Base-by-base conservation (phyloP, 2,797 vertebrate genomes). In the Picus viridis region DNA sequence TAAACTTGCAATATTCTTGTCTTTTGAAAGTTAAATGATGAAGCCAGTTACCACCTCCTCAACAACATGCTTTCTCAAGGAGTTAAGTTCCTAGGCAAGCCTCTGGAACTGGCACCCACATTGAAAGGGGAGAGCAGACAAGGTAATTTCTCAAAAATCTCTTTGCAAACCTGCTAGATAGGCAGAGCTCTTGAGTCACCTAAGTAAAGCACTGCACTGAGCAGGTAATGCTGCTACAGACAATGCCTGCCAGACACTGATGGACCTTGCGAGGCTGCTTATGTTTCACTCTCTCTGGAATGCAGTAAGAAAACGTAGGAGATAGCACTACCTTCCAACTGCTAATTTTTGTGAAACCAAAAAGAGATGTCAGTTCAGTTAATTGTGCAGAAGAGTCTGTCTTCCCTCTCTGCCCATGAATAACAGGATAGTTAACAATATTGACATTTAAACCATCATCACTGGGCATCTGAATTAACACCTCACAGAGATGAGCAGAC, bases 381-480 rank as follows among this genome's bases (percentile, higher is more conserved):
- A 95, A 96, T 91, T 89, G 92, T 64, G 80, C 87, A 88, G 73
- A 79, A 76, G 23, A 87, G 12, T 32, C 76, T 83, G 72, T 87
- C 85, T 89, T 83, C 73, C 64, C 49, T 88, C 73, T 94, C 77
- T 91, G 49, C 34, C 71, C 39, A 76, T 54, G 83, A 95, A 82
- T 75, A 95, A 93, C 76, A 95, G 89, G 92, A 76, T 86, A 92
- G 83, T 84, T 91, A 96, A 93, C 83, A 95, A 95, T 96, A 96
- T 96, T 95, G 95, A 94, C 94, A 94, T 91, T 95, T 93, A 96
- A 95, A 88, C 83, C 86, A 85, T 93, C 94, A 91, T 93, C 86
- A 82, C 3, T 22, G 83, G 90, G 86, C 88, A 94, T 82, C 94
- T 90, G 92, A 96, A 96, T 93, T 96, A 96, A 96, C 92, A 96